These are phyloP conservation scores for Nannoperca australis DNA, from an alignment of 2,797 vertebrate genomes.

Conservation along the genomic window DNA sequence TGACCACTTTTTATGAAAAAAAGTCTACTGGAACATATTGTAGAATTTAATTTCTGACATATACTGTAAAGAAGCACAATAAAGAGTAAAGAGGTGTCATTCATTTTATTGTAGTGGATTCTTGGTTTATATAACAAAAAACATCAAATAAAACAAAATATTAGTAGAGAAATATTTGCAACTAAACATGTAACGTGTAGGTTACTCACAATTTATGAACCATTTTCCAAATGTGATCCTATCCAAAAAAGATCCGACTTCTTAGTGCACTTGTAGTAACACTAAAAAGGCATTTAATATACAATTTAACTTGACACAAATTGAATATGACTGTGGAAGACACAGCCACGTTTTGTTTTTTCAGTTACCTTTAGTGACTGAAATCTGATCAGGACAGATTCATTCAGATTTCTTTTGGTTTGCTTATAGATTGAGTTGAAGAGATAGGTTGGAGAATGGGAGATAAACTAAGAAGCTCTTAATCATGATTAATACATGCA, in stretches of 20 bases:
- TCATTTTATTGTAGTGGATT: background rate
- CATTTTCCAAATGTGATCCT: background rate
- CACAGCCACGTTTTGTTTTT: background rate
- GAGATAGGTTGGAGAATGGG: background rate
- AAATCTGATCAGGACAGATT: background rate
- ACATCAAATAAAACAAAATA: too few relatives aligned
- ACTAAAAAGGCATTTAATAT: background rate
- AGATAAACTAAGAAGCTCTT: background rate
- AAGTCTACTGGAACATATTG: background rate
- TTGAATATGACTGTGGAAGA: background rate
- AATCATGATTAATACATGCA: background rate
- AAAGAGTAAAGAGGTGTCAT: background rate
- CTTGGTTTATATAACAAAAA: background rate
- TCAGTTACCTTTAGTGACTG: background rate
- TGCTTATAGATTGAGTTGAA: background rate
- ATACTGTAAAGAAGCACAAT: background rate
- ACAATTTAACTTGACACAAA: background rate
- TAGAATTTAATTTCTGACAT: background rate
- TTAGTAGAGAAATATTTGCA: too few relatives aligned
- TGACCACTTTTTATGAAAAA: background rate
- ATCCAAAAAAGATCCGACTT: background rate
- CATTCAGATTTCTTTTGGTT: background rate
- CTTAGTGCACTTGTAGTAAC: background rate
- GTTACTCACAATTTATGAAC: background rate
- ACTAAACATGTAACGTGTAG: background rate